phyloP scores from a whole-genome alignment of 2,113 vertebrate genomes.

The Candoia aspera region DNA sequence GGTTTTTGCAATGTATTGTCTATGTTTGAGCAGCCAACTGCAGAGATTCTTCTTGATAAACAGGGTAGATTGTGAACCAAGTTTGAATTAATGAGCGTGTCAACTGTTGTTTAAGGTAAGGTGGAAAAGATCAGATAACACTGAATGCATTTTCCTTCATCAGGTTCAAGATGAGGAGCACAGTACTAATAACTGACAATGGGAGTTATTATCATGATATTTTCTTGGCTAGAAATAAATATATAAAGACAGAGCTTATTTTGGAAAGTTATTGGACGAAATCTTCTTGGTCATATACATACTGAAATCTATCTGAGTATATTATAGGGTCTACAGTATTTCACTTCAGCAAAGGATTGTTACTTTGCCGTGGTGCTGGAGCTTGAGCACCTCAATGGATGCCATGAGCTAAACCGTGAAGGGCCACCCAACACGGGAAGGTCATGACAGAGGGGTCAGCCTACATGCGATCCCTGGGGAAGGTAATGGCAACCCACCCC shows the following conservation, averaged over 20 bases:
- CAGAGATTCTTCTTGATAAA: neutral
- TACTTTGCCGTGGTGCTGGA: too few species aligned
- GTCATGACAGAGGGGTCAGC: too few species aligned
- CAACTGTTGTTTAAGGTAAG: neutral
- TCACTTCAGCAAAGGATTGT: too few species aligned
- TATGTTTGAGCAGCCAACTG: neutral
- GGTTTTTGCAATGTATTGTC: neutral
- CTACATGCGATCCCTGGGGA: too few species aligned
- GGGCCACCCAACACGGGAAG: too few species aligned
- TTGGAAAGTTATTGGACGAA: conserved; percentile 27
- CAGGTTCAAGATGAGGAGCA: neutral
- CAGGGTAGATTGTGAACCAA: neutral
- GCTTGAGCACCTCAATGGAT: too few species aligned
- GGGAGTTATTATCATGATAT: neutral
- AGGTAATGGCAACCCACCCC: too few species aligned
- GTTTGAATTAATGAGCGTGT: neutral
- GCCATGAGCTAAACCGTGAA: too few species aligned
- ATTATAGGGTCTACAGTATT: too few species aligned
- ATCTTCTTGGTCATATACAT: conserved; percentile 7
- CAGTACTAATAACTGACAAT: neutral
- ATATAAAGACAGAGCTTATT: conserved; percentile 19
- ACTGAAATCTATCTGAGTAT: neutral
- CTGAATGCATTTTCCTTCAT: neutral
- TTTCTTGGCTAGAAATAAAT: neutral
- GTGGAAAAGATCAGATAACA: neutral